Base-by-base conservation (phyloP, 2,888 invertebrate species). In the Iselma pallidipennis region DNA sequence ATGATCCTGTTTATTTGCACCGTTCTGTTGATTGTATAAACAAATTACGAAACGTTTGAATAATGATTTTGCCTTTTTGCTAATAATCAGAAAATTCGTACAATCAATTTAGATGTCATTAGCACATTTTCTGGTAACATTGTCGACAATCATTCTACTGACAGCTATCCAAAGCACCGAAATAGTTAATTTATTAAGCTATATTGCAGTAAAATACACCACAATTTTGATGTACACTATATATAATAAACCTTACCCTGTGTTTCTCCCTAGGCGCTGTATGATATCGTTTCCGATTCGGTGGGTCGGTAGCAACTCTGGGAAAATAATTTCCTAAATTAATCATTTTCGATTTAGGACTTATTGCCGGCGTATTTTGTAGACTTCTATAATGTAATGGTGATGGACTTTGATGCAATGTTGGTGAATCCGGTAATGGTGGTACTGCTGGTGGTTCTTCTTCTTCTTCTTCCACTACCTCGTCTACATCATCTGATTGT, bases 181-280 rank as follows among this genome's bases (percentile, higher is more conserved):
- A 62, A 58, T 55, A 21, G 54, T 45, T 57, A 62, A 62, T 62
- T 62, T 62, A 58, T 58, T 45, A 16, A 42, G 55, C 14, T 42
- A n/a, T 45, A 60, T 60, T 56, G 60, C 29, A 37, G 56, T 56
- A n/a, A 60, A 60, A 60, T 60, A 60, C 51, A 55, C 60, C 60
- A 52, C 60, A 51, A 56, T 49, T 57, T 61, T 61, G 61, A 61
- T 57, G 42, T n/a, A n/a, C n/a, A n/a, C n/a, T n/a, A n/a, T n/a
- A n/a, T n/a, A n/a, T 7, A 10, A 45, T 21, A 19, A 45, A 55
- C 31, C 74, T 77, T 76, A 86, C 86, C 82, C 85, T 83, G 74
- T 85, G 85, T 71, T 86, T 86, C 69, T 86, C 87, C 70, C 86
- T 82, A 0, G 86, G 85, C 7, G 86, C 84, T 4, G 86, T 87